phyloP scores from a whole-genome alignment of 2,797 vertebrate species.

The Chelon auratus region DNA sequence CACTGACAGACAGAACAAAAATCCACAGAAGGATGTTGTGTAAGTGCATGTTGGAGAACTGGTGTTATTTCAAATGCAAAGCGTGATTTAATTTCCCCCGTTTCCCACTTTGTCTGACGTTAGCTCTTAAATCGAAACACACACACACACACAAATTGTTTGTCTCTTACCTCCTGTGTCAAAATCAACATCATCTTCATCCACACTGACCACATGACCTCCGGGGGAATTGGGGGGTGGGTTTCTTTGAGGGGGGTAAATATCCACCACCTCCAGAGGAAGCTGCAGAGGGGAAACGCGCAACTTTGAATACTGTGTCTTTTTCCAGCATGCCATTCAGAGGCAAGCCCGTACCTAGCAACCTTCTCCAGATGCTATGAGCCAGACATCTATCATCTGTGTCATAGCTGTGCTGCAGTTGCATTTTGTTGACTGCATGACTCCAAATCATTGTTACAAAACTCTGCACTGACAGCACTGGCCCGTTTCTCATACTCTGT shows the following conservation, averaged over 20 bases:
- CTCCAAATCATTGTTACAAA: slow-evolving; percentile 25
- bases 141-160: not conserved
- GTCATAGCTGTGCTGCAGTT: slow-evolving; percentile 8
- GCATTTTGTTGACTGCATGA: slow-evolving; percentile 21
- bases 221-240: slow-evolving; percentile 62
- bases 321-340: slow-evolving; percentile 10
- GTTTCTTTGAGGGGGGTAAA: slow-evolving; percentile 63
- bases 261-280: slow-evolving; percentile 69
- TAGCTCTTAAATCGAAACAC: not conserved
- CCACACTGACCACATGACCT: slow-evolving; percentile 85
- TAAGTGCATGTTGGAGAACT: not conserved
- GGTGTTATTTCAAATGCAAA: not conserved
- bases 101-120: not conserved
- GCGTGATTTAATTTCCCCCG: too few relatives aligned
- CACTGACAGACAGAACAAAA: not conserved
- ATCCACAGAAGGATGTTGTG: not conserved
- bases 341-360: slow-evolving; percentile 18
- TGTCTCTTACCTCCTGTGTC: slow-evolving; percentile 87
- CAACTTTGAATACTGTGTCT: not conserved
- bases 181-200: slow-evolving; percentile 84
- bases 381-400: slow-evolving; percentile 18
- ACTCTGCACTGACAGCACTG: not conserved
- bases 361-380: slow-evolving; percentile 54
- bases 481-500: not conserved
- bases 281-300: slow-evolving; percentile 37